Conservation (phyloP, 2,888 invertebrate genomes). For the Mechanitis mazaeus region DNA sequence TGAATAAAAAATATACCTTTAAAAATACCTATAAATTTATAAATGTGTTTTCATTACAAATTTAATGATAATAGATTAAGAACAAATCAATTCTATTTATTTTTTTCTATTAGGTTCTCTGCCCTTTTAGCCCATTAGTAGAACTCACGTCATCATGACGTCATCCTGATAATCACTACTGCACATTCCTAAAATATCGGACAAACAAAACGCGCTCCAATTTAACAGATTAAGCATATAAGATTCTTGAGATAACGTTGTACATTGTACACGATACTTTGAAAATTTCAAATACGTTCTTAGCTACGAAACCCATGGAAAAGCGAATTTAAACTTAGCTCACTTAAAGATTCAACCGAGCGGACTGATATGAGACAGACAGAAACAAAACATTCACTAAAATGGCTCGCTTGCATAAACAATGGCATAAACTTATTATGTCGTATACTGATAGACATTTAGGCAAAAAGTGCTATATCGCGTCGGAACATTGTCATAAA, state of each 20-base stretch:
- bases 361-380: not conserved
- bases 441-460: slow-evolving; percentile 54
- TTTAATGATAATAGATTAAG: too few species aligned
- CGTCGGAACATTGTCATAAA: slow-evolving; percentile 56
- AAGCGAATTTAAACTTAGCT: too few species aligned
- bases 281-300: too few species aligned
- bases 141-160: slow-evolving; percentile 28
- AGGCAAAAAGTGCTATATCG: slow-evolving; percentile 72
- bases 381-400: slow-evolving; percentile 11
- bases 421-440: slow-evolving; percentile 24
- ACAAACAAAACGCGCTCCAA: slow-evolving; percentile 41
- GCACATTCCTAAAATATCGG: slow-evolving; percentile 38
- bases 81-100: not conserved
- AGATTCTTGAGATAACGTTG: slow-evolving; percentile 23
- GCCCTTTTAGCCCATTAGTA: not conserved
- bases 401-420: slow-evolving; percentile 24
- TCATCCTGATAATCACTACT: slow-evolving; percentile 33
- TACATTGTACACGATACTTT: slow-evolving; percentile 6
- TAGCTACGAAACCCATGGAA: too few species aligned
- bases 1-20: too few species aligned
- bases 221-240: slow-evolving; percentile 27
- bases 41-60: too few species aligned
- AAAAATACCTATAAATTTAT: too few species aligned
- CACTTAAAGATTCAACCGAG: slow-evolving; percentile 2
- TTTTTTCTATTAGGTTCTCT: not conserved